A percentile compares a stretch with the other conserved stretches of the same genome.
phyloP scores from a whole-genome alignment of 2,888 invertebrate genomes.

The Neuroscelio doddi region DNA sequence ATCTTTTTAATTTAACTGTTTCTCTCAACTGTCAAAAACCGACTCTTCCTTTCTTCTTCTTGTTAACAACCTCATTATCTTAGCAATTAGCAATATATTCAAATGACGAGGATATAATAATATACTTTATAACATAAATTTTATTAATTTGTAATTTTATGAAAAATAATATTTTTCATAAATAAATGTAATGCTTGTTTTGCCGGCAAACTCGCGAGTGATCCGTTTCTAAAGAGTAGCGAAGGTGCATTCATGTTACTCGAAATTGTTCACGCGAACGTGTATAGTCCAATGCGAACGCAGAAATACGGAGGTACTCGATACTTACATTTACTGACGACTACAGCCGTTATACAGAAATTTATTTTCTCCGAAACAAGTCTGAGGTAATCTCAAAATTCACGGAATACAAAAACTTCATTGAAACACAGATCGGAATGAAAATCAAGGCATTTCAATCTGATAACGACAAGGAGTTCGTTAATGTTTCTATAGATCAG shows the following conservation, averaged over 20 bases:
- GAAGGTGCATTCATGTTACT: no score
- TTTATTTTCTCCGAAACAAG: constrained; percentile 44
- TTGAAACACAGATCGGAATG: constrained; percentile 38
- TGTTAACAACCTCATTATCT: no score
- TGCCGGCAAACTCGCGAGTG: constrained; percentile 13
- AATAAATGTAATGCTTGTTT: constrained; percentile 7
- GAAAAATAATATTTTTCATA: no score
- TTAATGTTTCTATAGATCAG: constrained; percentile 11
- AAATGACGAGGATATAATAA: no score
- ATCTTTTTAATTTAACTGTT: no score
- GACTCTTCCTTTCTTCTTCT: no score
- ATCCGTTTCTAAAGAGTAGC: constrained; percentile 5
- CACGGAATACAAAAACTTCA: constrained; percentile 33
- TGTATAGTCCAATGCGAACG: constrained; percentile 45
- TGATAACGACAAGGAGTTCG: constrained; percentile 43
- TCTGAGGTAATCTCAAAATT: constrained; percentile 39
- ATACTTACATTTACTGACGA: constrained; percentile 53
- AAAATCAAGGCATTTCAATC: constrained; percentile 41
- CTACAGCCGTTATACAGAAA: constrained; percentile 41
- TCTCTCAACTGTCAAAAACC: no score
- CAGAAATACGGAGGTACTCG: no score
- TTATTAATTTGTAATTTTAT: no score
- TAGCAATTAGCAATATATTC: no score
- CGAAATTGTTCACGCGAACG: constrained; percentile 32
- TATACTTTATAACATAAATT: no score